Evolutionary conservation across 2,113 vertebrate genomes (phyloP).

Genomic region (Cochlearius cochlearius): DNA sequence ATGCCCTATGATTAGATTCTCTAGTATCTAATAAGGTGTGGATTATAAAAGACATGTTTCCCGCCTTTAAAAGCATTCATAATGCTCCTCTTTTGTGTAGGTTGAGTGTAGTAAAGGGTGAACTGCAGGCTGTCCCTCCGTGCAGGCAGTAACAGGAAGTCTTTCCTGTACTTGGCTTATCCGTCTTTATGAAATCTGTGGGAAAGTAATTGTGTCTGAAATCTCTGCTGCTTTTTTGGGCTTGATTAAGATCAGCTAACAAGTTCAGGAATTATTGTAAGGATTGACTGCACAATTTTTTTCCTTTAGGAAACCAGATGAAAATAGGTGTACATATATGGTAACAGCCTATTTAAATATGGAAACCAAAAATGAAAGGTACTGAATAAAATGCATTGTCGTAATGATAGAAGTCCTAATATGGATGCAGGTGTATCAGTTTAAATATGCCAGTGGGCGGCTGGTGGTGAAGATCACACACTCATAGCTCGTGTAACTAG

Average conservation of each 20-base stretch:
- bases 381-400: neutral
- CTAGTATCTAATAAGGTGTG: neutral
- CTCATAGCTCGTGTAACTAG: neutral
- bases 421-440: neutral
- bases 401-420: neutral
- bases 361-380: neutral
- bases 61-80: neutral
- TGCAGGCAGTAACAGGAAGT: constrained; percentile 31
- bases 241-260: constrained; percentile 26
- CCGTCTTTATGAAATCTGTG: neutral
- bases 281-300: neutral
- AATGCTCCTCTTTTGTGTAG: neutral
- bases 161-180: constrained; percentile 15
- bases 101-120: neutral
- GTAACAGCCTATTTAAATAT: neutral
- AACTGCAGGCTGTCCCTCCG: neutral
- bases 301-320: neutral
- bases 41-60: neutral
- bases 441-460: neutral
- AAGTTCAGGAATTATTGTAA: neutral
- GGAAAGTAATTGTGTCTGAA: constrained; percentile 22
- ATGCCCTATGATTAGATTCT: neutral
- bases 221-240: neutral
- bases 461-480: neutral
- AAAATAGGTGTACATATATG: neutral